A percentile compares a stretch with the other conserved stretches of the same genome.
Conservation (phyloP, 2,888 invertebrate genomes). For the Epirrhoe alternata region DNA sequence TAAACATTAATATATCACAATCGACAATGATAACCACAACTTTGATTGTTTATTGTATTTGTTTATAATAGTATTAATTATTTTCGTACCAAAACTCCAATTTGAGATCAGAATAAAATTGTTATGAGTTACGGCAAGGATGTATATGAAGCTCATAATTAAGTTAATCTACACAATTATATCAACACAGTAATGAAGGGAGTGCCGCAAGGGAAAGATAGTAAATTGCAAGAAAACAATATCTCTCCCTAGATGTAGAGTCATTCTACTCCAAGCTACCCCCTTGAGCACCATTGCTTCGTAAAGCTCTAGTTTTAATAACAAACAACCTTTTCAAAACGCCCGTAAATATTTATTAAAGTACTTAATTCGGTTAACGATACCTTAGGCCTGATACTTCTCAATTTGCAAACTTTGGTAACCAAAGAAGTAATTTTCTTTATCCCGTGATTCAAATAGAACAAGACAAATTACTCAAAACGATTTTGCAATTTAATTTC, state of each 20-base stretch:
- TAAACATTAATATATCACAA: not conserved
- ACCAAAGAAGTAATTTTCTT: conserved; percentile 26
- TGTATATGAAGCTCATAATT: conserved; percentile 40
- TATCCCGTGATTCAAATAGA: conserved; percentile 15
- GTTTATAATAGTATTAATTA: conserved; percentile 4
- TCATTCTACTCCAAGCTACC: conserved; percentile 44
- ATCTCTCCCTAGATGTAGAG: conserved; percentile 36
- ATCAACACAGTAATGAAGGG: conserved; percentile 26
- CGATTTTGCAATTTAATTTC: conserved; percentile 27
- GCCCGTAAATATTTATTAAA: conserved; percentile 39
- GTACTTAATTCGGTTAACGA: conserved; percentile 26
- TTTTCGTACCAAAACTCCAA: conserved; percentile 11
- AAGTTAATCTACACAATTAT: conserved; percentile 49
- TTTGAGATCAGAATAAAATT: conserved; percentile 16
- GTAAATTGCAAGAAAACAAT: conserved; percentile 38
- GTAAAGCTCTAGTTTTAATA: conserved; percentile 56
- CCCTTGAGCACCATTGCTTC: conserved; percentile 53
- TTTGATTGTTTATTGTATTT: conserved; percentile 15
- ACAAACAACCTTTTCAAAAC: conserved; percentile 40
- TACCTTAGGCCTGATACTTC: conserved; percentile 24
- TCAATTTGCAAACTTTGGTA: conserved; percentile 21
- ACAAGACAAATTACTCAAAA: conserved; percentile 26
- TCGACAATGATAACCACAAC: conserved; percentile 7
- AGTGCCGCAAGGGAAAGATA: conserved; percentile 26
- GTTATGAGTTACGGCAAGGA: conserved; percentile 9